Base-by-base conservation (phyloP, 1,140 invertebrate species). In the Oncopodura yosiiana region DNA sequence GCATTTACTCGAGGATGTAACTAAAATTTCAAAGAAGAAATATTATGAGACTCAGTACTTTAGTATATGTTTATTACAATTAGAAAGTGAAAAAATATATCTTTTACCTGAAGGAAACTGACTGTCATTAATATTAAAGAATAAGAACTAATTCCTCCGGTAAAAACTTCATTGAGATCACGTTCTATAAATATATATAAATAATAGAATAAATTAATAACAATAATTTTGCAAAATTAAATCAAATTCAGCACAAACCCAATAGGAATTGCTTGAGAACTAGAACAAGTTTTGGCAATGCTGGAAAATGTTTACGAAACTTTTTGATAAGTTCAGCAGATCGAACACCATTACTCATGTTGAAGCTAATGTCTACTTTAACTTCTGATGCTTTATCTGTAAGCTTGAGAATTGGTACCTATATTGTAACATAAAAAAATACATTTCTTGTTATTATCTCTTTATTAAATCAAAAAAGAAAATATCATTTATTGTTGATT, bases 141-240 rank as follows among this genome's bases (percentile, higher is more conserved):
- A 73, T 99, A 99, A 34, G 94, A 98, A 60, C 92, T 94, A 66
- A 99, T 95, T 69, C 95, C 95, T 62, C 95, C 94, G 45, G 92
- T 96, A 74, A 95, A 99, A 42, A 98, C 94, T 81, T 98, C 94
- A 75, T 98, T 98, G 64, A 99, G 79, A 77, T 96, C 91, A 71
- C 94, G 80, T 74, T 97, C 88, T n/a, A n/a, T n/a, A n/a, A n/a
- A n/a, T n/a, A n/a, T n/a, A n/a, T n/a, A n/a, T n/a, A n/a, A n/a
- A n/a, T n/a, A n/a, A n/a, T n/a, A n/a, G n/a, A n/a, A n/a, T n/a
- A n/a, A n/a, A n/a, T n/a, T n/a, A n/a, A n/a, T n/a, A n/a, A n/a
- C n/a, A n/a, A n/a, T n/a, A n/a, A n/a, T n/a, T n/a, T n/a, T n/a
- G n/a, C n/a, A n/a, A n/a, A n/a, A n/a, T n/a, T n/a, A n/a, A n/a